Conservation (phyloP, 2,113 vertebrate genomes). For the Pelobates fuscus region DNA sequence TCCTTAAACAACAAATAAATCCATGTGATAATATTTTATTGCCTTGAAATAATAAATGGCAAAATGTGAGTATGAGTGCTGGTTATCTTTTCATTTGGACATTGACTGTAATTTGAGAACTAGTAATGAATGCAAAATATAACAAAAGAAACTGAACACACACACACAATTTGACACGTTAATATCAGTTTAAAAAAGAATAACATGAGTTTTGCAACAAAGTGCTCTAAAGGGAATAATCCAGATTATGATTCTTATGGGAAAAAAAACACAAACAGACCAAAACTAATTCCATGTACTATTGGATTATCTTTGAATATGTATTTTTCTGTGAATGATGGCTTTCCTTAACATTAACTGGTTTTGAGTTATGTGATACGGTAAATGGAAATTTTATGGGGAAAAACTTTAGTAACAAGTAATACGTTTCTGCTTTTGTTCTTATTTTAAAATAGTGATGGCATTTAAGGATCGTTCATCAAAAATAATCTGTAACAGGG, state of each 20-base stretch:
- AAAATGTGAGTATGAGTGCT: conserved; percentile 1
- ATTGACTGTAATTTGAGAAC: conserved; percentile 7
- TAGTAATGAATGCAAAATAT: conserved; percentile 1
- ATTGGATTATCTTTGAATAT: neutral
- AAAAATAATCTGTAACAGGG: neutral
- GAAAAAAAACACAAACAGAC: neutral
- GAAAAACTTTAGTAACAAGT: neutral
- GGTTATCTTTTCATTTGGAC: conserved; percentile 1
- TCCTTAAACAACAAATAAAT: neutral
- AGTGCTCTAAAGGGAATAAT: neutral
- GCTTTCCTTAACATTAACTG: neutral
- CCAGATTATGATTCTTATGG: neutral
- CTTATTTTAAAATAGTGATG: neutral
- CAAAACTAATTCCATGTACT: too few species aligned
- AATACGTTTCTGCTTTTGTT: neutral
- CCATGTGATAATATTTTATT: neutral
- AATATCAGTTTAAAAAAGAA: neutral
- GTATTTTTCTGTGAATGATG: neutral
- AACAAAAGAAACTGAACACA: conserved; percentile 5
- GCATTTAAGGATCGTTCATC: neutral
- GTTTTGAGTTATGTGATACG: neutral
- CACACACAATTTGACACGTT: conserved; percentile 9
- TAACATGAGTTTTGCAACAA: neutral
- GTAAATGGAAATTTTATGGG: neutral
- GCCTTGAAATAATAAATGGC: neutral